A percentile compares a stretch with the other conserved stretches of the same genome.
Conservation (phyloP, 2,888 invertebrate species). For the Gortyna flavago region DNA sequence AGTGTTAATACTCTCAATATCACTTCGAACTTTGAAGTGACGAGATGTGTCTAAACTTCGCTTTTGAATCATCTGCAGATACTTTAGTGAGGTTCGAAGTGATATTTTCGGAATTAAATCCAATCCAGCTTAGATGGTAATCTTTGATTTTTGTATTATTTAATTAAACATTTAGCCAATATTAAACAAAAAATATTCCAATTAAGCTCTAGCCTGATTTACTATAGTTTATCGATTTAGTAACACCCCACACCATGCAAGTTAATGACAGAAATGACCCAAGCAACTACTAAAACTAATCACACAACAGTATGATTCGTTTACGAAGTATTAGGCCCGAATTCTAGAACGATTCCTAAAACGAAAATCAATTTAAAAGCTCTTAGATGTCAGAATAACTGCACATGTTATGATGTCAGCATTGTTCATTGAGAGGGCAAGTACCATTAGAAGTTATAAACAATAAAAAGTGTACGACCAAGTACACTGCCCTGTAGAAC, state of each 20-base stretch:
- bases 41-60: background rate
- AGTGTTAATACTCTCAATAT: constrained; percentile 19
- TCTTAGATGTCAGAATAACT: background rate
- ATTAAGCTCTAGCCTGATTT: background rate
- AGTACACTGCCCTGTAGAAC: background rate
- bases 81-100: background rate
- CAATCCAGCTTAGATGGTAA: background rate
- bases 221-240: constrained; percentile 3
- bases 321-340: background rate
- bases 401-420: background rate
- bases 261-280: background rate
- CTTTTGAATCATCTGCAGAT: background rate
- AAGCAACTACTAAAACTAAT: background rate
- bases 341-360: constrained; percentile 7
- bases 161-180: background rate
- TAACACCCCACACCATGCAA: constrained; percentile 29
- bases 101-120: constrained; percentile 10
- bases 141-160: background rate
- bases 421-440: background rate
- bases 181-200: background rate
- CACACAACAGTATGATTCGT: background rate
- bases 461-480: background rate
- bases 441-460: background rate
- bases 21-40: background rate
- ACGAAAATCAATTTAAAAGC: background rate